A percentile compares a stretch with the other conserved stretches of the same genome.
Conservation (phyloP, 2,113 vertebrate genomes). For the Columbina picui region DNA sequence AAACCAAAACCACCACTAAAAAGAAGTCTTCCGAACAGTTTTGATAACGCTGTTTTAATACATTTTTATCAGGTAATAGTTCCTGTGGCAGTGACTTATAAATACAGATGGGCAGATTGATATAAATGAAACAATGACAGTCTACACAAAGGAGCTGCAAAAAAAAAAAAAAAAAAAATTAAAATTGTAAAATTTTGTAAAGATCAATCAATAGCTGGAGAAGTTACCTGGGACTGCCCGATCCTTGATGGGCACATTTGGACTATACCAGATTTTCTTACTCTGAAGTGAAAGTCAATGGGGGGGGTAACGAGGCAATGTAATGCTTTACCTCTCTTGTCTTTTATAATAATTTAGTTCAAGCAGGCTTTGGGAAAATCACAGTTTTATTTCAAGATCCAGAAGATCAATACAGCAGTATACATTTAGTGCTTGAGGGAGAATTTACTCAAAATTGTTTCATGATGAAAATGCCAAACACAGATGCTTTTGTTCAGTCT, state of each 20-base stretch:
- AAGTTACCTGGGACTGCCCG: background rate
- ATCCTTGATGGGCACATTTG: background rate
- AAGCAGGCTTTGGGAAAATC: constrained; percentile 51
- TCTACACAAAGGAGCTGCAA: background rate
- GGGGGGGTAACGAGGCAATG: constrained; percentile 31
- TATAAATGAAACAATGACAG: background rate
- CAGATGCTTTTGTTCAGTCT: constrained; percentile 14
- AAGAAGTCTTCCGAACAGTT: background rate
- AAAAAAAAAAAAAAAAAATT: background rate
- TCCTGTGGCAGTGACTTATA: background rate
- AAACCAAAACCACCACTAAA: background rate
- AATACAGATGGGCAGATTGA: background rate
- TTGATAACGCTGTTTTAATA: background rate
- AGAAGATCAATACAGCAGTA: constrained; percentile 59
- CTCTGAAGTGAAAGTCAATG: constrained; percentile 7
- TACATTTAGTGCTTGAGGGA: constrained; percentile 55
- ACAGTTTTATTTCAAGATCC: constrained; percentile 55
- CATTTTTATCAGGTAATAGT: background rate
- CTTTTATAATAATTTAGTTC: constrained; percentile 51
- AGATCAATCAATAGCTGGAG: background rate
- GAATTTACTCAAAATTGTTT: constrained; percentile 55
- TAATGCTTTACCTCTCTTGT: constrained; percentile 9
- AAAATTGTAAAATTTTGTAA: background rate
- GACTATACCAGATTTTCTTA: background rate
- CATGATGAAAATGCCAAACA: constrained; percentile 53